Conservation (phyloP, 2,113 vertebrate species). For the Hemiscyllium ocellatum region DNA sequence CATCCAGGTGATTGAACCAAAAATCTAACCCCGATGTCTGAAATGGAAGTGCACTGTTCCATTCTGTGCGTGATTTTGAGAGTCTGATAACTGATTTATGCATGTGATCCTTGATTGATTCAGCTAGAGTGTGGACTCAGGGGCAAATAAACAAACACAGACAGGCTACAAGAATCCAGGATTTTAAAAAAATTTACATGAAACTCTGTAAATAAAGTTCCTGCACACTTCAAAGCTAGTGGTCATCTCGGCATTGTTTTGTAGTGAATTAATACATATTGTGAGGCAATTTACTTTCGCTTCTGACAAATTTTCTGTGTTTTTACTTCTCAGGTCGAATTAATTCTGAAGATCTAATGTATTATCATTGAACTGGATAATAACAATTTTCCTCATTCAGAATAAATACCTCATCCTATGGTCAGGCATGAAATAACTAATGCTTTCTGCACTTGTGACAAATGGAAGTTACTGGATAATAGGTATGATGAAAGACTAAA, state of each 20-base stretch:
- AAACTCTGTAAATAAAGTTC: too few species aligned
- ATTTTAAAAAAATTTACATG: background rate
- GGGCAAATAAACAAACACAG: background rate
- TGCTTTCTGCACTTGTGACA: background rate
- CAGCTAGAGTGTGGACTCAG: background rate
- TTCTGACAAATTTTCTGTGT: background rate
- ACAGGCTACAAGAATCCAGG: background rate
- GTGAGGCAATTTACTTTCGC: background rate
- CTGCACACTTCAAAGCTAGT: too few species aligned
- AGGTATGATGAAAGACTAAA: background rate
- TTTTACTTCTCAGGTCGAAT: background rate
- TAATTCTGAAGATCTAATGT: background rate
- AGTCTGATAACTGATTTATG: background rate
- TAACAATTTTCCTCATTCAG: background rate
- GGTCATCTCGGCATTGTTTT: too few species aligned
- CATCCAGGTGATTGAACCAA: background rate
- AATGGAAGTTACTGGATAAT: background rate
- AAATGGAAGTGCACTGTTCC: background rate
- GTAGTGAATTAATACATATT: too few species aligned
- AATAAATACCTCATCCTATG: background rate
- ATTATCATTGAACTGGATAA: background rate
- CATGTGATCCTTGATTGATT: background rate
- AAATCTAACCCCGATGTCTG: background rate
- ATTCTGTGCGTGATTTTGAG: background rate
- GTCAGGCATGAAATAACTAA: background rate